Percentiles rank a stretch among this genome's conserved stretches.
Conservation (phyloP, 1,140 invertebrate genomes). For the Neodiprion pinetum region DNA sequence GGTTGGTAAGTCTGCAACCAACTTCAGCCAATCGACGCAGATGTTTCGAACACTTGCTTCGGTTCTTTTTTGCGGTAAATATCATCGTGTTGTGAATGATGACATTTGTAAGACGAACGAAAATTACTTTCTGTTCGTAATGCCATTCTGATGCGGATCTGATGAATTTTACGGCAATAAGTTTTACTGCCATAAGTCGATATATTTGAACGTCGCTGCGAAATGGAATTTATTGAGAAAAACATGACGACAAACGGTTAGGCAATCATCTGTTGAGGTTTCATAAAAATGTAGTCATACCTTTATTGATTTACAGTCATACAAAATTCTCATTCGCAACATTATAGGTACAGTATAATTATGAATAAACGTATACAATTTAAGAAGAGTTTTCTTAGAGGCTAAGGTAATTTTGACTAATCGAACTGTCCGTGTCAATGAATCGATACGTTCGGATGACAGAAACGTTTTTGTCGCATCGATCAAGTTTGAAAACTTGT, state of each 20-base stretch:
- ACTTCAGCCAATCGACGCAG: neutral
- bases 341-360: slow-evolving; percentile 37
- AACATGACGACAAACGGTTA: no score
- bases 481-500: neutral
- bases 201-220: no score
- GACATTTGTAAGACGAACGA: no score
- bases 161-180: neutral
- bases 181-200: no score
- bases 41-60: neutral
- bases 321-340: slow-evolving; percentile 46
- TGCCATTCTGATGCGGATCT: neutral
- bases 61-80: neutral
- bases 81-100: neutral
- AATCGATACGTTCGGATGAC: slow-evolving; percentile 54
- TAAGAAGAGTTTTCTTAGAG: neutral
- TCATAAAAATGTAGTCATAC: slow-evolving; percentile 41
- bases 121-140: no score
- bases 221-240: no score
- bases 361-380: slow-evolving; percentile 31
- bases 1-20: slow-evolving; percentile 75
- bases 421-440: neutral
- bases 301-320: slow-evolving; percentile 53
- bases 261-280: neutral
- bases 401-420: neutral
- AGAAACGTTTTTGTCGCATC: slow-evolving; percentile 41